Conservation (phyloP, 2,113 vertebrate species). For the Piaya cayana region DNA sequence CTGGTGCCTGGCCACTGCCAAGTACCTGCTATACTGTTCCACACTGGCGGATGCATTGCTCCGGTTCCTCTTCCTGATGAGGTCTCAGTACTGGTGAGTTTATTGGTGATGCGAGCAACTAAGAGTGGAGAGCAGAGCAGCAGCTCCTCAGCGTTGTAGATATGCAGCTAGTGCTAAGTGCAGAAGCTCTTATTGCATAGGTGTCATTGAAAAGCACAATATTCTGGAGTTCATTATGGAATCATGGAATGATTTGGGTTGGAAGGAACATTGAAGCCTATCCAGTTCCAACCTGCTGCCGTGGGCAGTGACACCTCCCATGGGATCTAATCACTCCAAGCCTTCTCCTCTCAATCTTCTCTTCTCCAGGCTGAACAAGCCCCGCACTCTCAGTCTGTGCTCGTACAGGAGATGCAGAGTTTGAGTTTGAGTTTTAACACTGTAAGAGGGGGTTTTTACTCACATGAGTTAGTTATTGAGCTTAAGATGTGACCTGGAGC, state of each 20-base stretch:
- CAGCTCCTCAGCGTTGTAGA: background rate
- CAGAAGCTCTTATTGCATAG: background rate
- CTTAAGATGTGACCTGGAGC: background rate
- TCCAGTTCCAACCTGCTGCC: no score
- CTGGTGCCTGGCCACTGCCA: background rate
- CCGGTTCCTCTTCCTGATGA: background rate
- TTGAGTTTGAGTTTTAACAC: background rate
- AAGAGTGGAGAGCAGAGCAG: background rate
- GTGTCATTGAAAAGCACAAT: accelerated
- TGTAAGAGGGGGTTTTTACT: background rate
- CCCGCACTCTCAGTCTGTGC: no score
- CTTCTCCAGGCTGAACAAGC: no score
- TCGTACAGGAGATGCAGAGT: no score
- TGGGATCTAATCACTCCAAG: no score
- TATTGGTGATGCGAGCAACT: background rate
- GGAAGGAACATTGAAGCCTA: no score
- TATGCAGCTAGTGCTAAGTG: background rate
- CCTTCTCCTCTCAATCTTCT: no score
- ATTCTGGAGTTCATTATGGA: background rate
- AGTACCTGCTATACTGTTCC: background rate
- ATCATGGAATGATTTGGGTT: no score
- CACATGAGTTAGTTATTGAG: accelerated
- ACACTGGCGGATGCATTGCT: accelerated
- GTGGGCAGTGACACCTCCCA: no score
- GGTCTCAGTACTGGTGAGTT: background rate